These are phyloP conservation scores for Brachionus calyciflorus DNA, from an alignment of 1,140 invertebrate genomes.

Conservation along the genomic window DNA sequence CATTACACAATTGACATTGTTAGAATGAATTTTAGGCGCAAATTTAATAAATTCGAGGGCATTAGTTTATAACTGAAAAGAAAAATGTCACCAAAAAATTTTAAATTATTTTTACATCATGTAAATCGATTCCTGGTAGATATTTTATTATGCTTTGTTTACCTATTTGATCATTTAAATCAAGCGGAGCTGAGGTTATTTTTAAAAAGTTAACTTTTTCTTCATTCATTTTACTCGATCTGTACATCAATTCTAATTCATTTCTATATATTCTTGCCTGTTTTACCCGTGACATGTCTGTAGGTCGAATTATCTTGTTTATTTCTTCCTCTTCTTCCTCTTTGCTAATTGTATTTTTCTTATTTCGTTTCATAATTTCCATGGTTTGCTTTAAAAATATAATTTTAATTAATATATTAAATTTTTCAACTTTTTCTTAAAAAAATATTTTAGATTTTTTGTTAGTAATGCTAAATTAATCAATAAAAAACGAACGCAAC, in stretches of 20 bases:
- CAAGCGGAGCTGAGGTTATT: background rate
- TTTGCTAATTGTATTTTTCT: background rate
- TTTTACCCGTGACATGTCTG: background rate
- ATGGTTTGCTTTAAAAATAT: background rate
- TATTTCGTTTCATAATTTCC: background rate
- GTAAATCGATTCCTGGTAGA: background rate
- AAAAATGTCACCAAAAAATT: no score
- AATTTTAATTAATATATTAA: no score
- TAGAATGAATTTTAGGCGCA: no score
- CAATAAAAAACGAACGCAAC: no score
- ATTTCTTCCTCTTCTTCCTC: constrained; percentile 22
- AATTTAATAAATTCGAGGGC: no score
- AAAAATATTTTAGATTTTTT: no score
- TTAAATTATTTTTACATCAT: background rate
- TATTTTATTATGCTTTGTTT: background rate
- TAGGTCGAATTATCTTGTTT: background rate
- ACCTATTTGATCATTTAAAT: background rate
- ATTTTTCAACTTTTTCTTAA: no score
- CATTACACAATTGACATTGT: no score
- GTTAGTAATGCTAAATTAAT: no score
- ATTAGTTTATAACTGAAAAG: no score
- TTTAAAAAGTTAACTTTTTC: background rate
- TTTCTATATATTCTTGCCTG: constrained; percentile 13
- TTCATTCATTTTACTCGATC: constrained; percentile 40
- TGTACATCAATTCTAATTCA: constrained; percentile 25